Evolutionary conservation across 2,888 invertebrate species (phyloP), one percentile per base, ranked within the genome.

Genomic region (Nomada ruficornis): DNA sequence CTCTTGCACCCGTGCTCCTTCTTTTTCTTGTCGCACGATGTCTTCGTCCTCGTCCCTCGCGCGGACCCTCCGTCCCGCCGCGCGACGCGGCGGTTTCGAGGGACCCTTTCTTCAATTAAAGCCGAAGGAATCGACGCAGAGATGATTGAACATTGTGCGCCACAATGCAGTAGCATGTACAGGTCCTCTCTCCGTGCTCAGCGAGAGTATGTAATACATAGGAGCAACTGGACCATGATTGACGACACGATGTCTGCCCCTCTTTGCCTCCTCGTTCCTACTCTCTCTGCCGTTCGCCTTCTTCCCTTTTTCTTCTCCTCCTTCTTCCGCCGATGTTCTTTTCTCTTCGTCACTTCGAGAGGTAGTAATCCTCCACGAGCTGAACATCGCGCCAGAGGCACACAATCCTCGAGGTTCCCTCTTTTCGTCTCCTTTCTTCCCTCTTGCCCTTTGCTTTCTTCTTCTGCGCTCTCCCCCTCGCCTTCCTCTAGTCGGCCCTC

Each of bases 201-300:
- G 82, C 64, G 84, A 81, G 88, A 85, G 87, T 90, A 86, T 88
- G 89, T 89, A 90, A 78, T 90, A 90, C 87, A 91, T 90, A 88
- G 88, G 86, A 91, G 90, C 89, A 92, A 92, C 92, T 92, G 92
- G 92, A 91, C 92, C 91, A 88, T 92, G 92, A 92, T 92, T 92
- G 92, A 92, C 92, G 92, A 92, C 89, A 89, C 87, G 90, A 89
- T 90, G 88, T 89, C 85, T 87, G 82, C 67, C 83, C 63, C 81
- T 83, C 77, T 47, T 77, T 68, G 55, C 50, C 68, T 29, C 52
- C 80, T 65, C 70, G 52, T 72, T 70, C 76, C 42, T 20, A 57
- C 54, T 44, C 55, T 64, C 26, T 68, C 42, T 57, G 54, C 44
- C 23, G 63, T 69, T 70, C 71, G 63, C 52, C 57, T 63, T 73